Conservation (phyloP, 2,797 vertebrate species). For the Ciconia nigra region DNA sequence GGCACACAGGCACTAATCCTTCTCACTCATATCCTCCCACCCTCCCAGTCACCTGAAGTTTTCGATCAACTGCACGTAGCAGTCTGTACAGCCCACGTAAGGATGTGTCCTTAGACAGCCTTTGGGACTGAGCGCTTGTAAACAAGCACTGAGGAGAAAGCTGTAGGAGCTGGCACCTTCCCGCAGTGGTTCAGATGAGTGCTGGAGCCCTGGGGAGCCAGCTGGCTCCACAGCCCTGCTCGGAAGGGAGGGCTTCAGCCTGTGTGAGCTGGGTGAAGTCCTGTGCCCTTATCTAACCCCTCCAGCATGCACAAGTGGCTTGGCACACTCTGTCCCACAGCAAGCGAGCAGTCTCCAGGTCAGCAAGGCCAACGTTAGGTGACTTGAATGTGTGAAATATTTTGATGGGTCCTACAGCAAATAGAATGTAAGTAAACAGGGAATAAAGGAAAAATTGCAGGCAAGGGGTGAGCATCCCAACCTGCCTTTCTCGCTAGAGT, state of each 20-base stretch:
- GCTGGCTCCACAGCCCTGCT: neutral
- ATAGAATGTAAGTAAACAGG: accelerated
- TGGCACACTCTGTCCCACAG: accelerated
- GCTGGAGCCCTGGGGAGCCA: neutral
- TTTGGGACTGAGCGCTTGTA: neutral
- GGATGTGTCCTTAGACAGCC: neutral
- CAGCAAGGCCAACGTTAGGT: accelerated
- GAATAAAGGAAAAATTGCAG: neutral
- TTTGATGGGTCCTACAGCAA: neutral
- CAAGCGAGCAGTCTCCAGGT: accelerated
- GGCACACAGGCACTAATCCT: neutral
- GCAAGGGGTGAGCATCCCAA: neutral
- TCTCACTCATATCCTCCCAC: accelerated
- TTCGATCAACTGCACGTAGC: neutral
- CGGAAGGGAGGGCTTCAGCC: neutral
- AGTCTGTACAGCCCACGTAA: accelerated
- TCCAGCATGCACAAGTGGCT: accelerated
- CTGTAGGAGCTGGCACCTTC: neutral
- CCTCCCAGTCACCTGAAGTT: neutral
- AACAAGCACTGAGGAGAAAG: accelerated
- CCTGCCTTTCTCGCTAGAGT: accelerated
- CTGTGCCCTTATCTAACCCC: accelerated
- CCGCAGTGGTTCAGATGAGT: accelerated
- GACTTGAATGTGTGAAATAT: accelerated
- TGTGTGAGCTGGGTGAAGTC: accelerated